Evolutionary conservation across 2,113 vertebrate species (phyloP).

Genomic region (Rhodinocichla rosea): DNA sequence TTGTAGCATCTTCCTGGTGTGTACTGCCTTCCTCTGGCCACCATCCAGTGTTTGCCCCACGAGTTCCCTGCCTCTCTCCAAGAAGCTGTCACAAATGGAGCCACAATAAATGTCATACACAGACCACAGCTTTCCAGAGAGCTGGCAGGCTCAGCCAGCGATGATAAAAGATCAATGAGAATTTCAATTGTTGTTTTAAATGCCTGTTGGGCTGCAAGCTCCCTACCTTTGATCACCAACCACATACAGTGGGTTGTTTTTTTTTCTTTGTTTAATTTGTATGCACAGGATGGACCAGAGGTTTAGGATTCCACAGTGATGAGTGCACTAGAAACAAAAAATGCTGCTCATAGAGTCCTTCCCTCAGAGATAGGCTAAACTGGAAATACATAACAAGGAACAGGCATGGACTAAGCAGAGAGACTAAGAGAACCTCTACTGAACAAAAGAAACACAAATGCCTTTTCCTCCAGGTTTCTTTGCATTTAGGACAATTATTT

Average conservation of each 20-base stretch:
- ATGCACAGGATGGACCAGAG: background rate
- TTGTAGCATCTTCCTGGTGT: background rate
- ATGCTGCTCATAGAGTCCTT: background rate
- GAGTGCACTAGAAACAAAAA: background rate
- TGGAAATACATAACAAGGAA: background rate
- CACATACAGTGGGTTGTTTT: background rate
- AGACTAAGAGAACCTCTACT: background rate
- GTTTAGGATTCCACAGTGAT: background rate
- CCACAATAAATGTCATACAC: slow-evolving; percentile 32
- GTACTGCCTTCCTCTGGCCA: slow-evolving; percentile 32
- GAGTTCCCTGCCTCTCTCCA: slow-evolving; percentile 31
- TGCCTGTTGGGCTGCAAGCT: background rate
- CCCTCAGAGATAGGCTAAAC: background rate
- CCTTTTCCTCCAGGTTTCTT: background rate
- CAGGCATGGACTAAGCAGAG: background rate
- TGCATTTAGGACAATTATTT: background rate
- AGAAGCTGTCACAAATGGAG: slow-evolving; percentile 54
- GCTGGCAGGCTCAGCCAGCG: slow-evolving; percentile 29
- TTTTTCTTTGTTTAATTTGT: background rate
- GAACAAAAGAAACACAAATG: background rate
- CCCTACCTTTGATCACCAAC: slow-evolving; percentile 14
- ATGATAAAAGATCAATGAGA: slow-evolving; percentile 42
- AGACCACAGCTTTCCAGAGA: slow-evolving; percentile 30
- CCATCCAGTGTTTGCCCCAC: slow-evolving; percentile 33
- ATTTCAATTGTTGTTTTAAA: slow-evolving; percentile 35